Percentiles rank a stretch among this genome's conserved stretches.
Conservation (phyloP, 1,140 invertebrate species). For the Cyclargus thomasi region DNA sequence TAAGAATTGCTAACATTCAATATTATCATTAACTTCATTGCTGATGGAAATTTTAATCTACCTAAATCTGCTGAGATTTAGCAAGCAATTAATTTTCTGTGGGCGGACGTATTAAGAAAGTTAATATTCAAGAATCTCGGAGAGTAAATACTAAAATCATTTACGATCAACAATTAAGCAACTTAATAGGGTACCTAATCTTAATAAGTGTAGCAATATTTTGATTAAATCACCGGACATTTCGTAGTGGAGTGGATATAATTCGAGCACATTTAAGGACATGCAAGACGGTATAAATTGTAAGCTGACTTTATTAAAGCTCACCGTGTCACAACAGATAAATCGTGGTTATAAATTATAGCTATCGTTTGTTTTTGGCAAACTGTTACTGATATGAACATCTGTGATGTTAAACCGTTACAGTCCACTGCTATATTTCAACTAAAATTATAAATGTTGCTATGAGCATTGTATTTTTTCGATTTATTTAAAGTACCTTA, state of each 20-base stretch:
- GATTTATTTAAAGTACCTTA: too few relatives aligned
- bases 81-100: neutral
- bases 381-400: neutral
- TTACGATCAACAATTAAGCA: conserved; percentile 2
- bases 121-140: neutral
- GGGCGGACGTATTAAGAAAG: neutral
- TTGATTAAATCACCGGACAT: conserved; percentile 11
- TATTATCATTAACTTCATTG: neutral
- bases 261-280: conserved; percentile 23
- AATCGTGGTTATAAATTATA: conserved; percentile 7
- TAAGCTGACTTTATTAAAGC: conserved; percentile 32
- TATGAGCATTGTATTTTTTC: neutral
- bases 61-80: neutral
- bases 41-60: neutral
- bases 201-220: conserved; percentile 13
- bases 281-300: conserved; percentile 27
- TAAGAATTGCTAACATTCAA: too few relatives aligned
- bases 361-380: conserved; percentile 1
- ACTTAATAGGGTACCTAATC: conserved; percentile 12
- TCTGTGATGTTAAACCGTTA: neutral
- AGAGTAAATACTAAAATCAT: conserved; percentile 1
- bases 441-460: neutral
- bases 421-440: neutral
- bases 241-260: conserved; percentile 19
- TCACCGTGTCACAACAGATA: conserved; percentile 35